Evolutionary conservation across 2,888 invertebrate genomes (phyloP).

Genomic region (Acanthosoma haemorrhoidale): DNA sequence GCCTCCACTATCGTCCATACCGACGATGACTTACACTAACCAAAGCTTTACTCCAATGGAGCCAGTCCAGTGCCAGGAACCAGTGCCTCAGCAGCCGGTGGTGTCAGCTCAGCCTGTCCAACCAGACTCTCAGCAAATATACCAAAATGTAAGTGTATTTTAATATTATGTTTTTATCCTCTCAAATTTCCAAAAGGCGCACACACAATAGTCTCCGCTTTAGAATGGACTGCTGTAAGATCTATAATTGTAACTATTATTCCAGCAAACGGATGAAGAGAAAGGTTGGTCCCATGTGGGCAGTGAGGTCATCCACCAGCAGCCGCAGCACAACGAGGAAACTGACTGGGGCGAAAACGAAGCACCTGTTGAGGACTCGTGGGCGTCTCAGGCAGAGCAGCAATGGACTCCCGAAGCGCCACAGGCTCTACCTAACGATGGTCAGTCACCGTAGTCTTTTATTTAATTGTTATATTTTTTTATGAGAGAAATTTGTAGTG

Average conservation of each 20-base stretch:
- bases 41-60: constrained; percentile 60
- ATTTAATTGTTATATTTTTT: no score
- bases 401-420: constrained; percentile 32
- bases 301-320: constrained; percentile 6
- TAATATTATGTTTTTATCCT: no score
- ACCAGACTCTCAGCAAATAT: constrained; percentile 29
- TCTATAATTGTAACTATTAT: no score
- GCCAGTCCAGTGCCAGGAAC: background rate
- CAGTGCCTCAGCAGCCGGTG: background rate
- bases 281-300: constrained; percentile 33
- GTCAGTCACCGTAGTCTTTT: background rate
- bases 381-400: constrained; percentile 33
- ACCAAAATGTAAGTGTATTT: constrained; percentile 34
- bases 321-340: background rate
- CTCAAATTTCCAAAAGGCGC: no score
- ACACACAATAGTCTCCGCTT: no score
- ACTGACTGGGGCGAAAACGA: background rate
- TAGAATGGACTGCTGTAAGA: no score
- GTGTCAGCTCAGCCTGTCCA: constrained; percentile 22
- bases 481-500: no score
- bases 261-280: constrained; percentile 36
- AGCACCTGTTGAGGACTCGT: constrained; percentile 9
- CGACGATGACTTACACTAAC: constrained; percentile 80
- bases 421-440: constrained; percentile 28
- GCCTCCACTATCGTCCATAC: constrained; percentile 60